A percentile compares a stretch with the other conserved stretches of the same genome.
These are phyloP conservation scores for Eudyptes chrysolophus DNA, from an alignment of 2,113 vertebrate genomes.

Conservation along the genomic window DNA sequence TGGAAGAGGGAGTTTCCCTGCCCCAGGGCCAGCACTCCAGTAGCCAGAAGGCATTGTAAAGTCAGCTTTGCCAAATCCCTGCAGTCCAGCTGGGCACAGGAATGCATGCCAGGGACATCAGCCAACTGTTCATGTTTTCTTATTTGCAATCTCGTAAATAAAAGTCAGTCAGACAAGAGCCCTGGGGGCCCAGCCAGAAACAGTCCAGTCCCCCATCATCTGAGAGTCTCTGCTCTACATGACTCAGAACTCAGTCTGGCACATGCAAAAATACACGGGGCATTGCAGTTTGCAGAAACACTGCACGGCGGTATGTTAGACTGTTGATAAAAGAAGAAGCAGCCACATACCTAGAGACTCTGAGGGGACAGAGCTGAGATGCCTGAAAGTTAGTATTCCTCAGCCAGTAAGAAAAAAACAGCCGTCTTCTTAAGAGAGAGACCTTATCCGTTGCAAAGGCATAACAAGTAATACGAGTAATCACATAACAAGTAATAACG, in stretches of 20 bases:
- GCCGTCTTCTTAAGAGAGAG: neutral
- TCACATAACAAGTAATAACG: neutral
- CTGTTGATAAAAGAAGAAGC: neutral
- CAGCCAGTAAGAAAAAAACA: neutral
- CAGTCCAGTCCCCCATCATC: neutral
- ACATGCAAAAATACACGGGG: neutral
- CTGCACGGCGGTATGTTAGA: accelerated
- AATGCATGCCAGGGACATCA: neutral
- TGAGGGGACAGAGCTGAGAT: neutral
- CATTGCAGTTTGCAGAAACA: neutral
- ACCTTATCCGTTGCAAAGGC: neutral
- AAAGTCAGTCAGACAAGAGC: neutral
- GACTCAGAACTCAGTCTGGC: neutral
- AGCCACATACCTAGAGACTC: neutral
- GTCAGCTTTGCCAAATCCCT: neutral
- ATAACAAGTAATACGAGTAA: neutral
- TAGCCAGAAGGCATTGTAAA: neutral
- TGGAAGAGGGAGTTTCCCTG: neutral
- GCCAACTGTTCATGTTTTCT: neutral
- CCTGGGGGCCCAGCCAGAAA: neutral
- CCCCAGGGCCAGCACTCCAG: neutral
- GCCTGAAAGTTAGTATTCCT: neutral
- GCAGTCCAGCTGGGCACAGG: neutral
- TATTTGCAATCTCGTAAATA: neutral
- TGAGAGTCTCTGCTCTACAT: neutral